A percentile compares a stretch with the other conserved stretches of the same genome.
Conservation (phyloP, 2,113 vertebrate genomes). For the Nannobrachium achirus region DNA sequence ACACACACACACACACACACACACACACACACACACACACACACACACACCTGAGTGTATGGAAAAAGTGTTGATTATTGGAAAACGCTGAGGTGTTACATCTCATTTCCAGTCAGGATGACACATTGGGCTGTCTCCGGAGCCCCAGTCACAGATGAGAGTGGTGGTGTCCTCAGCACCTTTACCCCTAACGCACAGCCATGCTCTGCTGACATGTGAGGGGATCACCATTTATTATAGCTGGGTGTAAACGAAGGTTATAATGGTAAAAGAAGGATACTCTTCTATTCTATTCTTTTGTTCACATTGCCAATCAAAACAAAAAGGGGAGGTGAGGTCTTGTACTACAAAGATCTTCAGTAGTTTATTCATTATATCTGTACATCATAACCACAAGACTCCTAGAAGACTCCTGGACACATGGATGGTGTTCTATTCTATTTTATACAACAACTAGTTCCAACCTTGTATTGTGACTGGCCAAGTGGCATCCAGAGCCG, state of each 20-base stretch:
- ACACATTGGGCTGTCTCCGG: slow-evolving; percentile 49
- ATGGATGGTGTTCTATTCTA: no score
- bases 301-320: no score
- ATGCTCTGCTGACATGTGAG: slow-evolving; percentile 51
- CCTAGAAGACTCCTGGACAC: no score
- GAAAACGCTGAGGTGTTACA: slow-evolving; percentile 71
- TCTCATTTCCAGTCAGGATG: slow-evolving; percentile 72
- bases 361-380: no score
- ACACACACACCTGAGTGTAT: slow-evolving; percentile 36
- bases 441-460: no score
- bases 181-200: slow-evolving; percentile 56
- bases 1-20: neutral
- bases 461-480: no score
- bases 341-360: neutral
- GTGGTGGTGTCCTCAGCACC: slow-evolving; percentile 37
- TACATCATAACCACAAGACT: no score
- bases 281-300: neutral
- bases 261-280: neutral
- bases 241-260: no score
- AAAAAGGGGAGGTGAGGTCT: neutral
- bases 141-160: slow-evolving; percentile 33
- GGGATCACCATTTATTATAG: neutral
- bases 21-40: slow-evolving; percentile 4
- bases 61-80: slow-evolving; percentile 68
- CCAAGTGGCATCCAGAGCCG: no score